phyloP scores from a whole-genome alignment of 2,113 vertebrate genomes.

The Gymnarchus niloticus region DNA sequence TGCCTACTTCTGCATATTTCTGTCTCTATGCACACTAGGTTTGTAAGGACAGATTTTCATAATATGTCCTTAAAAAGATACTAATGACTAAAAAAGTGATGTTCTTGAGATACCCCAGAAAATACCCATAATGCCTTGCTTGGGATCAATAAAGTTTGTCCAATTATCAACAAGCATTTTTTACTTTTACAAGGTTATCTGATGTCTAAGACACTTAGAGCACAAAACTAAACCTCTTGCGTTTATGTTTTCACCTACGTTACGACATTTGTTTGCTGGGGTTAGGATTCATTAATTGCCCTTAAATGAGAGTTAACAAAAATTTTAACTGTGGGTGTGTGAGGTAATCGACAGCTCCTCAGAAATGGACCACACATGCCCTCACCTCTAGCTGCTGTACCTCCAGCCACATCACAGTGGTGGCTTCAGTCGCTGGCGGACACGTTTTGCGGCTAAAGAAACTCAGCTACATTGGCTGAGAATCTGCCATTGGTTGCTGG shows the following conservation, averaged over 20 bases:
- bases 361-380: background rate
- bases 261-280: background rate
- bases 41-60: background rate
- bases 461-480: background rate
- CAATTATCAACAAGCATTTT: background rate
- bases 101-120: background rate
- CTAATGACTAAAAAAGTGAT: background rate
- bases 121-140: background rate
- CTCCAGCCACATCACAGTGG: background rate
- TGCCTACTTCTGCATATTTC: background rate
- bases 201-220: background rate
- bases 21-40: background rate
- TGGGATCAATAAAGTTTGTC: background rate
- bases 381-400: background rate
- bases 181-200: background rate
- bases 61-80: background rate
- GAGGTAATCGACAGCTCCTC: background rate
- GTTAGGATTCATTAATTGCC: background rate
- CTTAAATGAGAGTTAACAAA: background rate
- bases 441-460: background rate
- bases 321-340: background rate
- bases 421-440: background rate
- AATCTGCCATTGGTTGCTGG: background rate
- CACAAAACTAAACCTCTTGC: background rate
- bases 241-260: background rate